Evolutionary conservation across 2,113 vertebrate genomes (phyloP), one percentile per base, ranked within the genome.

Genomic region (Engystomops pustulosus): DNA sequence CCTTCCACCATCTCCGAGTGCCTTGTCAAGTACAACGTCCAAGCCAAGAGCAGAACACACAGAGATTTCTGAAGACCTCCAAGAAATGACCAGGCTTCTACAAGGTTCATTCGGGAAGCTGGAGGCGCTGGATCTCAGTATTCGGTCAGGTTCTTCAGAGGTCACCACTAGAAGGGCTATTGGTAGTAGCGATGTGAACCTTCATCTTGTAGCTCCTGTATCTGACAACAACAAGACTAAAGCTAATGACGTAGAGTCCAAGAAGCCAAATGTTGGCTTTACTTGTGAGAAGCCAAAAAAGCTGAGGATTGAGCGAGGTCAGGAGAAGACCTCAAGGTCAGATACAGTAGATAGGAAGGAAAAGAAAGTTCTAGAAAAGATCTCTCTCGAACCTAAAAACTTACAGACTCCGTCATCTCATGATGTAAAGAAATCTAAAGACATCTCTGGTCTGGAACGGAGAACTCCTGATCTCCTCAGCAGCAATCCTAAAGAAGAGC

Each of bases 81-180:
- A 74, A 44, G 45, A 65, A 6, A 87, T 90, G 58, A 3, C 55
- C 0, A 55, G 49, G 65, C 38, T 87, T 86, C 30, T 89, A 7
- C 77, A 20, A 74, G 89, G 89, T 3, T 86, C 84, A 17, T 90
- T 88, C 0, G 89, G 87, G 36, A 85, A 71, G 12, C 60, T 84
- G 30, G 72, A 70, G 1, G 10, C 80, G 32, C 45, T 30, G 30
- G 47, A 79, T 7, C 79, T 34, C 2, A 17, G 55, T 34, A 49
- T 32, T 5, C 38, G 69, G 27, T 34, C 32, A 3, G 4, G 34
- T 2, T 41, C 17, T n/a, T 55, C 70, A 8, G 44, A 44, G 12
- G 76, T 60, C 32, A 49, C 62, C 32, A 62, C 44, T 60, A 72
- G 38, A 49, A 15, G 55, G 41, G 38, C 80, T 8, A 84, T 15